Base-by-base conservation (phyloP, 2,888 invertebrate genomes). In the Diadegma fenestrale region DNA sequence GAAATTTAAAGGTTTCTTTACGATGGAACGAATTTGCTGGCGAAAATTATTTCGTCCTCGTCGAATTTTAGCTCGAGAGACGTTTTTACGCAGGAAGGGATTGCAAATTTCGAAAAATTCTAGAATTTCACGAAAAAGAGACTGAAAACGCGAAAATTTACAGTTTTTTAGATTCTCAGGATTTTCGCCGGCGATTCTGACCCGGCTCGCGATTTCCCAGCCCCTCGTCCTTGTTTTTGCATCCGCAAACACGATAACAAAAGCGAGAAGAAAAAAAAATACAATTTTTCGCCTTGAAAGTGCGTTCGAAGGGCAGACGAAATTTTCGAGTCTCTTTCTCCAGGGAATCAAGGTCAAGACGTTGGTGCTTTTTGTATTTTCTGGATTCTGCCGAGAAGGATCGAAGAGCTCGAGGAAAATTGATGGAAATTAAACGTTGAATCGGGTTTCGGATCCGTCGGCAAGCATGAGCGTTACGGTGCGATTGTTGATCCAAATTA, bases 401-500 rank as follows among this genome's bases (percentile, higher is more conserved):
- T 19, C 14, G 63, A 64, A 10, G 63, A n/a, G 19, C 69, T 26
- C 2, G 17, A 19, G 37, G 12, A 19, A 26, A 41, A 45, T n/a
- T 0, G 26, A 45, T 22, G 30, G 30, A 79, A 66, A 61, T 95
- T 96, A 97, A 90, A 97, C 96, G 92, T 97, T 97, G 93, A 97
- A 97, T 87, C 97, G 95, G 80, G 97, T 97, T 94, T 99, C 99
- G 0, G 98, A 98, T 41, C 99, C 99, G 94, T 99, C 99, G 12
- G 99, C 98, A 88, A 99, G 95, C 97, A 99, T 98, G 26, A 99
- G 95, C 0, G 98, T 98, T 68, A 99, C 98, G 41, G 98, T 97
- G 79, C 98, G 96, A 91, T 98, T 97, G 93, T 98, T 98, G 85
- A 99, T 98, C 99, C 99, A 99, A 33, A 99, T 98, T 30, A 99